phyloP scores from a whole-genome alignment of 2,888 invertebrate species.

The Perizoma affinitatum region DNA sequence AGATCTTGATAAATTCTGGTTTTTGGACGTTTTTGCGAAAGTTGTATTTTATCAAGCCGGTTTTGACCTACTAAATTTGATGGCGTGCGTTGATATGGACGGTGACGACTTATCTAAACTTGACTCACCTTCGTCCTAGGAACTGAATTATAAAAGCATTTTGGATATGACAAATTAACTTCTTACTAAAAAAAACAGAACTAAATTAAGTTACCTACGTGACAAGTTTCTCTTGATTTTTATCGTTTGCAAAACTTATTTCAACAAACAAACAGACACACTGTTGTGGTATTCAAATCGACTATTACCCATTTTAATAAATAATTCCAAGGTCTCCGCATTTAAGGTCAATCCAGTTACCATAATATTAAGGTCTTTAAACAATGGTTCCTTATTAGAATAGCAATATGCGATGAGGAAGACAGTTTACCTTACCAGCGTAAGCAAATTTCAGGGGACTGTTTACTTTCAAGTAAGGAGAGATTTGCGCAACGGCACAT shows the following conservation, averaged over 20 bases:
- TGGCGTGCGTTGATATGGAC: neutral
- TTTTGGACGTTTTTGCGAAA: neutral
- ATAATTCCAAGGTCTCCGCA: slow-evolving; percentile 42
- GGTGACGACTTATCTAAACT: neutral
- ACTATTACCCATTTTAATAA: slow-evolving; percentile 35
- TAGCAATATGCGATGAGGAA: neutral
- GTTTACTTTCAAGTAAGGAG: too few species aligned
- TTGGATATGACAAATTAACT: too few species aligned
- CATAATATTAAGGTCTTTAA: slow-evolving; percentile 37
- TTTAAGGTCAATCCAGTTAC: slow-evolving; percentile 45
- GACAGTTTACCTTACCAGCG: too few species aligned
- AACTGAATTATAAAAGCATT: too few species aligned
- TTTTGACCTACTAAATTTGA: neutral
- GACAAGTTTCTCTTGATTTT: too few species aligned
- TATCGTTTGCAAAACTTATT: neutral
- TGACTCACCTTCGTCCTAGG: too few species aligned
- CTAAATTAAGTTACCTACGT: too few species aligned
- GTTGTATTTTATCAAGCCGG: neutral
- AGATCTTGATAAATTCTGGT: slow-evolving; percentile 1
- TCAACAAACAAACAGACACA: slow-evolving; percentile 8
- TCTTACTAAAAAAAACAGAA: too few species aligned
- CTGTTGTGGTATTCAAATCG: slow-evolving; percentile 20
- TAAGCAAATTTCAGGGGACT: too few species aligned
- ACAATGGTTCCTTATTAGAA: slow-evolving; percentile 27
- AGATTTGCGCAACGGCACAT: too few species aligned